Conservation (phyloP, 2,797 vertebrate species). For the Cephalopachus bancanus region DNA sequence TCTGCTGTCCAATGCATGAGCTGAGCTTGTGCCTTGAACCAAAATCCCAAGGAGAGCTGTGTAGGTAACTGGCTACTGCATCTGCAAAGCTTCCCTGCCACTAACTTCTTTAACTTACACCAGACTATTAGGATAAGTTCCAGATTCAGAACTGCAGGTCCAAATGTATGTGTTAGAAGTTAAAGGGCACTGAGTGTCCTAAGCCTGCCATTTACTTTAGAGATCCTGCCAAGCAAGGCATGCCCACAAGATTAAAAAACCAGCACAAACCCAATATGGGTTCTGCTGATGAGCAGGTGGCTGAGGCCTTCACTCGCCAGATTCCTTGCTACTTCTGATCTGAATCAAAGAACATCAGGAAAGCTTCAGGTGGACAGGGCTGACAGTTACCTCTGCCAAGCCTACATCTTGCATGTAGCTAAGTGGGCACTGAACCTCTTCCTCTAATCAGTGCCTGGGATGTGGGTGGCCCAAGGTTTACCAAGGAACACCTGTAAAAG, state of each 20-base stretch:
- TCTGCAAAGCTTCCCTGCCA: neutral
- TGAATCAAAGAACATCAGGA: accelerated
- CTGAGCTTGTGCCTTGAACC: neutral
- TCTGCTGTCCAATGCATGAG: neutral
- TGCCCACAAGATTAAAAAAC: too few species aligned
- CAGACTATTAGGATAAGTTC: neutral
- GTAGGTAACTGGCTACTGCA: neutral
- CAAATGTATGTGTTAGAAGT: neutral
- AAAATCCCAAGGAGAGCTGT: accelerated
- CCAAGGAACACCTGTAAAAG: neutral
- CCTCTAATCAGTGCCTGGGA: neutral
- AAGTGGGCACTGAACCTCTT: neutral
- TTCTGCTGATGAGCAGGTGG: too few species aligned
- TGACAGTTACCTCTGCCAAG: neutral
- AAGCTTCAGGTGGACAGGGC: neutral
- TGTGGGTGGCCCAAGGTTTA: neutral
- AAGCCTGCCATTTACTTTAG: neutral
- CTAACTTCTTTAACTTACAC: too few species aligned
- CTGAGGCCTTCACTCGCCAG: too few species aligned
- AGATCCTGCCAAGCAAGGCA: neutral
- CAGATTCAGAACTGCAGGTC: neutral
- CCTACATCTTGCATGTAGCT: neutral
- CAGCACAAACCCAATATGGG: too few species aligned
- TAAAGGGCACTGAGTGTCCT: neutral
- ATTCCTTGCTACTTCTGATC: too few species aligned